These are phyloP conservation scores for Campoplex nolae DNA, from an alignment of 2,888 invertebrate genomes.

Conservation along the genomic window DNA sequence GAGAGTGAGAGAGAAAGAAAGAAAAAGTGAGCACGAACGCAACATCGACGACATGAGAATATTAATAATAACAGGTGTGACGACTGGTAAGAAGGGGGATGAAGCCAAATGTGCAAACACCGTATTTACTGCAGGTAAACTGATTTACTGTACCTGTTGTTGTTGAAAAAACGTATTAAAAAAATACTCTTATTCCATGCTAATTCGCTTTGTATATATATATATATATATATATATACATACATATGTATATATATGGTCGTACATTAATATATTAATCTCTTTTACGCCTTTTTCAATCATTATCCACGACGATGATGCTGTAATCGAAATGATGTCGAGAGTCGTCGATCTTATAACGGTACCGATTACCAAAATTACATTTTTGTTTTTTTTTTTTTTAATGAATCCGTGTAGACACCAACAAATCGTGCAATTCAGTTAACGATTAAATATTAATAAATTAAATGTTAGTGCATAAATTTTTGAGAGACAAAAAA, in stretches of 20 bases:
- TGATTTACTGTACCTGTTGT: slow-evolving; percentile 83
- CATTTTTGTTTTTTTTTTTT: too few species aligned
- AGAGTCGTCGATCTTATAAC: background rate
- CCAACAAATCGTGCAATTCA: too few species aligned
- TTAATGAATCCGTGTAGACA: too few species aligned
- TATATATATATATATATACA: too few species aligned
- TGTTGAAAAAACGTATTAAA: slow-evolving; percentile 82
- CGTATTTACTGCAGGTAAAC: slow-evolving; percentile 83
- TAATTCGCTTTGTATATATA: slow-evolving; percentile 74
- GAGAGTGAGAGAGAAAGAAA: background rate
- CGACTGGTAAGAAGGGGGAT: slow-evolving; percentile 59
- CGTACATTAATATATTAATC: background rate
- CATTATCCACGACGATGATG: slow-evolving; percentile 5
- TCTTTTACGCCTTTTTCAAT: slow-evolving; percentile 10
- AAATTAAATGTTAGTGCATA: too few species aligned
- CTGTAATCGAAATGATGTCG: slow-evolving; percentile 6
- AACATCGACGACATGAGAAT: slow-evolving; percentile 35
- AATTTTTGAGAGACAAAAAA: too few species aligned
- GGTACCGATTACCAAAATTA: background rate
- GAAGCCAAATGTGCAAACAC: slow-evolving; percentile 73
- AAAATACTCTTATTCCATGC: slow-evolving; percentile 82
- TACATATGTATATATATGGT: too few species aligned
- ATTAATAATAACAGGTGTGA: slow-evolving; percentile 29
- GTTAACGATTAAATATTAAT: too few species aligned
- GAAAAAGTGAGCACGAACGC: slow-evolving; percentile 25